Base-by-base conservation (phyloP, 2,113 vertebrate species). In the Glareola pratincola region DNA sequence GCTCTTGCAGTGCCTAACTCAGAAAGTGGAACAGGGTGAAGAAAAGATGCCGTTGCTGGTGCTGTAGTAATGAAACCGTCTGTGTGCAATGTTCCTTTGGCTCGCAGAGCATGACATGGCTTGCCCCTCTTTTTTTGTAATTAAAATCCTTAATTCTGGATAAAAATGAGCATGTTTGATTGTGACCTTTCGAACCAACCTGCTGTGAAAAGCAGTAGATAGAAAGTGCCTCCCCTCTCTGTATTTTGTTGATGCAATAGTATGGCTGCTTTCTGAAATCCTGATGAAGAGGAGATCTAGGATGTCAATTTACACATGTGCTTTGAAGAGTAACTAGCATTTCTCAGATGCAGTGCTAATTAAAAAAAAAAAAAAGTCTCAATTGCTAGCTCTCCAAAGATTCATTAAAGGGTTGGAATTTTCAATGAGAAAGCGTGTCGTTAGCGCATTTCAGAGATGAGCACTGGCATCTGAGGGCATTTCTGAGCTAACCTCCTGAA, bases 391-490 rank as follows among this genome's bases (percentile, higher is more conserved):
- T 50, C 18, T 60, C 22, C 30, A 50, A 37, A 68, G 29, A 73
- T 48, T 56, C 7, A 16, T 48, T 75, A 2, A 36, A 71, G 30
- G 12, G 7, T 34, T 34, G 11, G 41, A 63, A n/a, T 75, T 89
- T 87, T 29, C 24, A 39, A 0, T 9, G 36, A 56, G 34, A 57
- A 68, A 0, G 1, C 0, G 0, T 48, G 12, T 36, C 1, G 1
- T 45, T 47, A 50, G 22, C 29, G 10, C 10, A 15, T 50, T 26
- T 89, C 3, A 0, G 53, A 64, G 21, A 23, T 4, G 39, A 81
- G 13, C 24, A 8, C 26, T 54, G 64, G 36, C 8, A 3, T 69
- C 36, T 54, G 30, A 41, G 21, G 36, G 10, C 2, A 2, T 78
- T 92, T 92, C n/a, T 45, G 54, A 75, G 53, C 27, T 51, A 48